Evolutionary conservation across 2,113 vertebrate species (phyloP).

Genomic region (Chamaea fasciata): DNA sequence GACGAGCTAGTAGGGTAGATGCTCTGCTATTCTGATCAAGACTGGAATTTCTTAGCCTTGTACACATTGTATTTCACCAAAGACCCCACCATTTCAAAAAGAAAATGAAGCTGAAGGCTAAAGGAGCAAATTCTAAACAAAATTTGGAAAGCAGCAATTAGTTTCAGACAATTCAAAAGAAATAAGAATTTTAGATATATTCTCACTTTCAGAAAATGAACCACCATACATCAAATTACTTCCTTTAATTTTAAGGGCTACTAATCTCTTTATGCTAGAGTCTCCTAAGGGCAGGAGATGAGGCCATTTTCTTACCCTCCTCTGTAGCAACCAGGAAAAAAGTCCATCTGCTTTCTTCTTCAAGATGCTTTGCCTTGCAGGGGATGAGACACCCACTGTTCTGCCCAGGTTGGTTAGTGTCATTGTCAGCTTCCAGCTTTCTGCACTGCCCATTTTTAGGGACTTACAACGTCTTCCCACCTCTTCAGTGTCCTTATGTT

Average conservation of each 20-base stretch:
- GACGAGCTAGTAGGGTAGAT: background rate
- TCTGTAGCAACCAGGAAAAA: background rate
- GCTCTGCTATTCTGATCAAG: background rate
- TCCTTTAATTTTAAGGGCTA: background rate
- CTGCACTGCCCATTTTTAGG: background rate
- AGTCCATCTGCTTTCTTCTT: background rate
- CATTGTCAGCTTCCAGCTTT: background rate
- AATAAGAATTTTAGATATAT: background rate
- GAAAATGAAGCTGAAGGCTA: background rate
- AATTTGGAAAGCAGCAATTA: background rate
- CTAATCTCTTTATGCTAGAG: background rate
- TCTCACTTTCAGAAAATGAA: background rate
- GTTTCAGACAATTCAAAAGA: background rate
- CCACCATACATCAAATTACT: background rate
- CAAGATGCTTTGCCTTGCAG: background rate
- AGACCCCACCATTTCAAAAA: background rate
- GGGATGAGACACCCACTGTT: background rate
- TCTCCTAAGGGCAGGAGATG: background rate
- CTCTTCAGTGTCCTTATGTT: background rate
- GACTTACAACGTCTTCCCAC: background rate
- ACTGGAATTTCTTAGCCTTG: background rate
- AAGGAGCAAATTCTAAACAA: background rate
- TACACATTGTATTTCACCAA: background rate
- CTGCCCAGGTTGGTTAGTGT: background rate
- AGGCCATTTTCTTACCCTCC: background rate